A percentile compares a stretch with the other conserved stretches of the same genome.
These are phyloP conservation scores for Agriopis aurantiaria DNA, from an alignment of 2,888 invertebrate genomes.

Conservation along the genomic window DNA sequence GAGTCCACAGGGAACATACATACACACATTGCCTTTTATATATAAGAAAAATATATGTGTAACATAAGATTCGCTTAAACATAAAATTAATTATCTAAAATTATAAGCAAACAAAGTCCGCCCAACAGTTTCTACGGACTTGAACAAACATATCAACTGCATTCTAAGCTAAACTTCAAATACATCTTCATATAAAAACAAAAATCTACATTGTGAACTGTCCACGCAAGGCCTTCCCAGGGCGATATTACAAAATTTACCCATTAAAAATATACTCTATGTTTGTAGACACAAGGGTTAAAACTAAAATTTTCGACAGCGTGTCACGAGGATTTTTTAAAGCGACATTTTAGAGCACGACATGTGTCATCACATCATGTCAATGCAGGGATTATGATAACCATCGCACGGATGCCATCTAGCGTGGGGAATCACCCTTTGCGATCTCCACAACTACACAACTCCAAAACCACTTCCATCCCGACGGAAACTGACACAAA, in stretches of 20 bases:
- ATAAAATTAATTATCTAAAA: constrained; percentile 10
- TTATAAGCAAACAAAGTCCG: constrained; percentile 51
- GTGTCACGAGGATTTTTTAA: constrained; percentile 62
- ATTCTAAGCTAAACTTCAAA: constrained; percentile 59
- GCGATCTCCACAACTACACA: constrained; percentile 70
- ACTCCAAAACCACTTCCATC: constrained; percentile 62
- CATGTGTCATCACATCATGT: constrained; percentile 87
- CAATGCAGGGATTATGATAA: constrained; percentile 86
- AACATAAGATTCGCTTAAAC: not conserved
- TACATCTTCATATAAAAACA: constrained; percentile 78
- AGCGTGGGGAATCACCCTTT: constrained; percentile 83
- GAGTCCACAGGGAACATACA: too few species aligned
- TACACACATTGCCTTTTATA: too few species aligned
- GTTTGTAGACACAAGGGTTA: constrained; percentile 52
- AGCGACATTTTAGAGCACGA: constrained; percentile 82
- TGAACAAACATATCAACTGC: constrained; percentile 60
- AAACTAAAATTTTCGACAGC: constrained; percentile 41
- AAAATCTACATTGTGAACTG: constrained; percentile 76
- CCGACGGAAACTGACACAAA: constrained; percentile 36
- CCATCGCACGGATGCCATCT: constrained; percentile 84
- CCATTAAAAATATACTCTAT: constrained; percentile 50
- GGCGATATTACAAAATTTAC: constrained; percentile 49
- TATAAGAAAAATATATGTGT: too few species aligned
- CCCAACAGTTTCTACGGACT: constrained; percentile 64
- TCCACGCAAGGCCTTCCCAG: constrained; percentile 73